These are phyloP conservation scores for Artibeus jamaicensis DNA, from an alignment of 2,797 vertebrate genomes.

Conservation along the genomic window DNA sequence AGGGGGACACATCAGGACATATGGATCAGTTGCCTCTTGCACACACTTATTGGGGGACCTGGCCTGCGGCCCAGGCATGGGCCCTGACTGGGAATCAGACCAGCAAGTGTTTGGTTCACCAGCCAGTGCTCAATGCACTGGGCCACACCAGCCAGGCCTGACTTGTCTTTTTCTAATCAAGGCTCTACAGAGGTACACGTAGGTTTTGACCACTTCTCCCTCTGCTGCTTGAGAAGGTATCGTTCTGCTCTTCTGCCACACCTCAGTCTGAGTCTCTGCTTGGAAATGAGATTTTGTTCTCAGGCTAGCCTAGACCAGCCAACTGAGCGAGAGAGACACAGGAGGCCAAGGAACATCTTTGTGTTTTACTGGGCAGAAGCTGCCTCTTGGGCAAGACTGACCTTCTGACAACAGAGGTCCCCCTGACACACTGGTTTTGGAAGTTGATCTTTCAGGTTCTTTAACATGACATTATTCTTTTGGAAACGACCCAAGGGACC, in stretches of 20 bases:
- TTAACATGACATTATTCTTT: conserved; percentile 54
- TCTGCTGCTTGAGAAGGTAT: neutral
- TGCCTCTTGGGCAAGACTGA: neutral
- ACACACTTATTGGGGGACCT: neutral
- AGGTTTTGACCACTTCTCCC: neutral
- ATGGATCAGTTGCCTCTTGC: neutral
- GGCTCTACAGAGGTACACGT: neutral
- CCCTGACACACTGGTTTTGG: neutral
- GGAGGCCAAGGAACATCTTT: neutral
- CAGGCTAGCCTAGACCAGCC: neutral
- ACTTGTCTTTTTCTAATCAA: conserved; percentile 17
- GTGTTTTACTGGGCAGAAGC: neutral
- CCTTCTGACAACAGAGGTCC: neutral
- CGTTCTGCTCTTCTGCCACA: neutral
- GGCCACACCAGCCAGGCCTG: neutral
- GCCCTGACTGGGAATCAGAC: neutral
- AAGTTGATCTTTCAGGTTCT: conserved; percentile 44
- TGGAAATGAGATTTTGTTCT: neutral
- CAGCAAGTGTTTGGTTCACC: neutral
- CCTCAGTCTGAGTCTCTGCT: neutral
- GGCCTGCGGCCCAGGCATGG: no score
- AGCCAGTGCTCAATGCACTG: neutral
- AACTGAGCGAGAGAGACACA: neutral
- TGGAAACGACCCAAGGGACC: conserved; percentile 73
- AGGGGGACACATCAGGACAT: neutral